Percentiles rank a stretch among this genome's conserved stretches.
These are phyloP conservation scores for Catajapyx aquilonaris DNA, from an alignment of 1,140 invertebrate genomes.

Conservation along the genomic window DNA sequence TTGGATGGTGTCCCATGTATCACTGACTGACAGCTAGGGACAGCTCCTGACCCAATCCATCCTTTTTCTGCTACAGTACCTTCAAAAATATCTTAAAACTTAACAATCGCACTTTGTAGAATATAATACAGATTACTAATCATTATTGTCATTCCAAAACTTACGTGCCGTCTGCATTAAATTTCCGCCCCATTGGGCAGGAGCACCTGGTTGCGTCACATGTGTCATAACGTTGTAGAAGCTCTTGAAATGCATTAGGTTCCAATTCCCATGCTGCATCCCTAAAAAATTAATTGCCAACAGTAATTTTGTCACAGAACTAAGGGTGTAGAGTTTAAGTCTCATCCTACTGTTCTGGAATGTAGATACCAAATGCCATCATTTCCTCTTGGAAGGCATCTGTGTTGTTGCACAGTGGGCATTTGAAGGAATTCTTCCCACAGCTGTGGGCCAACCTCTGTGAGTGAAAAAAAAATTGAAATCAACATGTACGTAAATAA, in stretches of 20 bases:
- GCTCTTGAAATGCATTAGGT: conserved; percentile 30
- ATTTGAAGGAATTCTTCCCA: conserved; percentile 43
- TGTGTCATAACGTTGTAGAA: conserved; percentile 21
- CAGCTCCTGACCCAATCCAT: too few species aligned
- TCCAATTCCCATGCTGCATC: conserved; percentile 47
- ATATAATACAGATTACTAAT: too few species aligned
- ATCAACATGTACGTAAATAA: too few species aligned
- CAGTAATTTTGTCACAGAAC: neutral
- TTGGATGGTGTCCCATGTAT: too few species aligned
- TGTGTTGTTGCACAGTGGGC: conserved; percentile 43
- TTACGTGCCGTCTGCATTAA: conserved; percentile 27
- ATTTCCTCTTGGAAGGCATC: conserved; percentile 31
- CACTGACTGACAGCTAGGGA: too few species aligned
- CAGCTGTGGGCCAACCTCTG: conserved; percentile 25
- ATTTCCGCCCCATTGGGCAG: conserved; percentile 30
- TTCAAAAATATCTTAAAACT: too few species aligned
- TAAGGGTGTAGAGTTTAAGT: conserved; percentile 4
- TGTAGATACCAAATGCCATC: conserved; percentile 32
- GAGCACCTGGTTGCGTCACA: conserved; percentile 33
- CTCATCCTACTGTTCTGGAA: conserved; percentile 28
- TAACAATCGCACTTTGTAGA: too few species aligned
- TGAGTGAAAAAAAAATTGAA: conserved; percentile 9
- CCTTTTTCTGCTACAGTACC: too few species aligned
- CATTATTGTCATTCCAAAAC: too few species aligned
- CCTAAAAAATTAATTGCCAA: conserved; percentile 13